Evolutionary conservation across 1,140 invertebrate species (phyloP).

Genomic region (Asobara japonica): DNA sequence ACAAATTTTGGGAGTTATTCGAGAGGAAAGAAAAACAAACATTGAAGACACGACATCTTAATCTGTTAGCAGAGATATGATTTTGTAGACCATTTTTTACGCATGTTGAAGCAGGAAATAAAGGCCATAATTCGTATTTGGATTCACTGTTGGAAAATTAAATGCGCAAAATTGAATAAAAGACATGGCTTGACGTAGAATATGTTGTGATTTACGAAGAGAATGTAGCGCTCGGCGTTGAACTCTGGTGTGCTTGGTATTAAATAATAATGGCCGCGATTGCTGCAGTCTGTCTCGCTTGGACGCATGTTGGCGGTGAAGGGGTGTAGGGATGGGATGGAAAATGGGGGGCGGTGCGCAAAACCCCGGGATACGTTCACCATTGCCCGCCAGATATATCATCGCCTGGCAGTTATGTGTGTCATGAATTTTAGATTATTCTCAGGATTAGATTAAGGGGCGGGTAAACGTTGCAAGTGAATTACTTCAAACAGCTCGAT

Average conservation of each 20-base stretch:
- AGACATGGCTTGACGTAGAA: not conserved
- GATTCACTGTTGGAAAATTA: not conserved
- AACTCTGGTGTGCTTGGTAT: constrained; percentile 8
- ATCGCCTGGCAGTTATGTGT: constrained; percentile 65
- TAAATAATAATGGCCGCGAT: constrained; percentile 35
- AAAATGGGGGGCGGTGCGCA: constrained; percentile 9
- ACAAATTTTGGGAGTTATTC: too few relatives aligned
- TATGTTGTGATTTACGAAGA: constrained; percentile 23
- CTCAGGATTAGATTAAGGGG: constrained; percentile 63
- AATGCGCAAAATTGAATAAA: not conserved
- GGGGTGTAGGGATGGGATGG: not conserved
- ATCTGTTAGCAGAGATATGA: too few relatives aligned
- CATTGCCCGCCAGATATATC: constrained; percentile 61
- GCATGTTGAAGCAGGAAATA: too few relatives aligned
- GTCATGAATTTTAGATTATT: constrained; percentile 66
- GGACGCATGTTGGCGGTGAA: not conserved
- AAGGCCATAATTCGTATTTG: too few relatives aligned
- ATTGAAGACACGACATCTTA: too few relatives aligned
- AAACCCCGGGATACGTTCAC: constrained; percentile 34
- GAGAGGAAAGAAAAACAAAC: too few relatives aligned
- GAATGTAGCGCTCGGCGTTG: not conserved
- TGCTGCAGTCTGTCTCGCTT: constrained; percentile 5
- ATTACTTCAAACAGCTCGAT: constrained; percentile 10
- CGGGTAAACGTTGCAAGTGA: not conserved
- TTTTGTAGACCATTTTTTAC: too few relatives aligned